Evolutionary conservation across 2,888 invertebrate genomes (phyloP), one percentile per base, ranked within the genome.

Genomic region (Spodoptera littoralis): DNA sequence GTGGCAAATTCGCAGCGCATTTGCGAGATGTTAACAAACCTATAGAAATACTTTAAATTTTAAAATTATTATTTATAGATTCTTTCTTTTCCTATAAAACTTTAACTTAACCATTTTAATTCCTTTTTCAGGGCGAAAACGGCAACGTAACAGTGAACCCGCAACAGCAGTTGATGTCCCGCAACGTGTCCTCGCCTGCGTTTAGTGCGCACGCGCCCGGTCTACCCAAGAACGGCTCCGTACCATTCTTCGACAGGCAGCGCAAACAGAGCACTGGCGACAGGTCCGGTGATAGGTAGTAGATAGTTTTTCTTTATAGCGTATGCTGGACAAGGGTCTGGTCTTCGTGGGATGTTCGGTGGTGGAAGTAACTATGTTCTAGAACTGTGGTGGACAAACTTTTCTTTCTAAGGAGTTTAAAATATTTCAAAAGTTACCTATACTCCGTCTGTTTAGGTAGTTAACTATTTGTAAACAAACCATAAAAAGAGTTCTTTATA

Each of bases 161-260:
- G 2, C 81, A 80, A 43, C 76, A 81, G 11, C 88, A 87, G 36
- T 92, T 95, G 80, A 96, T 98, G 88, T 97, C 97, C 0, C 96
- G 98, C 71, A 98, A 98, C 92, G 98, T 98, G 70, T 98, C 98
- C 11, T 98, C 98, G 73, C 98, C 98, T 0, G 98, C 98, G 12
- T 98, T 98, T 89, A 96, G 97, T 24, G 96, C 97, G 9, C 96
- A 96, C 65, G 96, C 96, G 50, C 96, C 96, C 77, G 97, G 97
- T 9, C 81, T 95, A 83, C 98, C 98, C 61, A 98, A 98, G 92
- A 98, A 98, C 86, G 98, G 98, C 48, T 98, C 98, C 3, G 98
- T 98, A 73, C 98, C 98, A 36, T 97, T 98, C 88, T 98, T 98
- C 91, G 98, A 98, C 90, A 95, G 98, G 50, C 97, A 98, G 67